phyloP scores from a whole-genome alignment of 1,140 invertebrate species.

The Kradibia gibbosae region DNA sequence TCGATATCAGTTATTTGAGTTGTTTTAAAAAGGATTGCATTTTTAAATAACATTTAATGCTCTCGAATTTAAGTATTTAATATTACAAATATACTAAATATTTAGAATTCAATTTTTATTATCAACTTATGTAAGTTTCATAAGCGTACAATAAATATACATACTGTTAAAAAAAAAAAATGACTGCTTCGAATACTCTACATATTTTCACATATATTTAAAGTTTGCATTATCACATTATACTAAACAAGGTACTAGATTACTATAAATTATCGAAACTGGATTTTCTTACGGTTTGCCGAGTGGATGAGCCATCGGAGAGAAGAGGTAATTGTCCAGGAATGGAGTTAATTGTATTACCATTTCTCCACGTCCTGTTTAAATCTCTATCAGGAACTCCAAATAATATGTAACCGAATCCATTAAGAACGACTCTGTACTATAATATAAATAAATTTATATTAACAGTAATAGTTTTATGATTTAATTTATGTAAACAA shows the following conservation, averaged over 20 bases:
- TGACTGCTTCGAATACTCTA: neutral
- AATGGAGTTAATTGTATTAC: slow-evolving; percentile 75
- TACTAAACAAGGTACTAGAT: neutral
- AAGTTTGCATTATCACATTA: no score
- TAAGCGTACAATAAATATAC: slow-evolving; percentile 13
- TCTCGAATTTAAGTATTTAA: neutral
- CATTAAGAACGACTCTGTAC: slow-evolving; percentile 85
- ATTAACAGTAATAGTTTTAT: neutral
- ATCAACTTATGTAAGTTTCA: neutral
- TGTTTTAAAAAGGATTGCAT: neutral
- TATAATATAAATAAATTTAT: slow-evolving; percentile 64
- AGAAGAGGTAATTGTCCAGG: slow-evolving; percentile 72
- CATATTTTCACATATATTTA: neutral
- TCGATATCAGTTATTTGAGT: neutral
- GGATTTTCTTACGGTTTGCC: slow-evolving; percentile 61
- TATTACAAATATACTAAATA: neutral
- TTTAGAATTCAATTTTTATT: neutral
- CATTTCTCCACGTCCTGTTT: slow-evolving; percentile 80
- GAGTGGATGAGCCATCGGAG: slow-evolving; percentile 64
- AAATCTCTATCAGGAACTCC: slow-evolving; percentile 81
- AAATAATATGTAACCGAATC: slow-evolving; percentile 83
- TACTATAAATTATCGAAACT: neutral
- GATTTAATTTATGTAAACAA: neutral
- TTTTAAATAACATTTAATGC: neutral
- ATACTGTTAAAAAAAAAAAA: neutral